Base-by-base conservation (phyloP, 2,888 invertebrate species). In the Plebejus argus region DNA sequence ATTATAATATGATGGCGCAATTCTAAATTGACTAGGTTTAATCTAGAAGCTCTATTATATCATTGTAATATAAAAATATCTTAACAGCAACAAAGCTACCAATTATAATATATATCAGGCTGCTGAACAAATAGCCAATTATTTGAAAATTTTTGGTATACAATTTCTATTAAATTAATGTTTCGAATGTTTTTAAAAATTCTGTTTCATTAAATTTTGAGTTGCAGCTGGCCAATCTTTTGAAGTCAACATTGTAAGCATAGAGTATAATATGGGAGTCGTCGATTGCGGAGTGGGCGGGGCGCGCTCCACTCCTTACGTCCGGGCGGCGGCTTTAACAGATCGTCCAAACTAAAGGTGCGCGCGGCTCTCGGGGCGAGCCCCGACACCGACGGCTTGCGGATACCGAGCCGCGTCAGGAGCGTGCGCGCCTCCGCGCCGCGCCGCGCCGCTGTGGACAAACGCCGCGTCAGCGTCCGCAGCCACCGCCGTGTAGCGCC, bases 311-410 rank as follows among this genome's bases (percentile, higher is more conserved):
- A 88, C 89, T 92, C 95, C 96, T 96, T 97, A 96, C 96, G 96
- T 96, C 96, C 96, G 92, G 96, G 96, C 94, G 96, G 96, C 94
- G 96, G 96, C 95, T 96, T 96, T 95, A 97, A 96, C 94, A 97
- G 96, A 96, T 97, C 97, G 95, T 97, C 97, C 95, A 97, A 96
- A 95, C 97, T 97, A 96, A 97, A 97, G 91, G 97, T 97, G 95
- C 97, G 95, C 91, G 96, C 96, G 91, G 96, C 95, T 86, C 95
- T 94, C 91, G 95, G 95, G 94, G 96, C 96, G 94, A 97, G 96
- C 95, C 97, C 97, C 94, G 97, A 95, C 94, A 97, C 96, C 91
- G 97, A 97, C 94, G 97, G 97, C 96, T 97, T 97, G 95, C 97
- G 96, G 95, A 97, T 97, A 96, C 97, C 97, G 95, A 97, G 96